These are phyloP conservation scores for Laspeyria flexula DNA, from an alignment of 2,888 invertebrate species.

Conservation along the genomic window DNA sequence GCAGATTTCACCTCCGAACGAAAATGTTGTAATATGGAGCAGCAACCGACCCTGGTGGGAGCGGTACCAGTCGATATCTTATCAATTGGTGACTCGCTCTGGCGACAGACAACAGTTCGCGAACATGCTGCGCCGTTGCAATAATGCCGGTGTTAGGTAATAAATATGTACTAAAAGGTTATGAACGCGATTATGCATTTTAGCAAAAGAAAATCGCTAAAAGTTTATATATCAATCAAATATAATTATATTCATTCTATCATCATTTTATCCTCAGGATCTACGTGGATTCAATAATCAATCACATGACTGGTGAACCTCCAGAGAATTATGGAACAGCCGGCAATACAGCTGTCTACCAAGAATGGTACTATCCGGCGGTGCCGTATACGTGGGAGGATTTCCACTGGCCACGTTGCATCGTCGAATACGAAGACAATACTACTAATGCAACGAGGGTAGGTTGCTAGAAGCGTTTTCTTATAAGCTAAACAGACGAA, in stretches of 20 bases:
- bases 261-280: no score
- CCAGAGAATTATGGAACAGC: conserved; percentile 86
- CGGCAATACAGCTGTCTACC: conserved; percentile 85
- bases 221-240: no score
- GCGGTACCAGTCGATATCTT: conserved; percentile 93
- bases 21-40: conserved; percentile 81
- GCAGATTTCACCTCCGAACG: conserved; percentile 86
- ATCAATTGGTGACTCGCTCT: conserved; percentile 89
- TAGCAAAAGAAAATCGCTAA: no score
- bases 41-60: conserved; percentile 92
- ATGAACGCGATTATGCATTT: no score
- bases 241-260: no score
- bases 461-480: no score
- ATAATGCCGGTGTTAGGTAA: conserved; percentile 90
- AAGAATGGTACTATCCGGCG: conserved; percentile 83
- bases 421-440: conserved; percentile 89
- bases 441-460: conserved; percentile 86
- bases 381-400: conserved; percentile 88
- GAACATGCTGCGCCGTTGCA: conserved; percentile 91
- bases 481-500: no score
- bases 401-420: conserved; percentile 88
- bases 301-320: conserved; percentile 91
- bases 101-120: conserved; percentile 89
- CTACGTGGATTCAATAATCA: conserved; percentile 93
- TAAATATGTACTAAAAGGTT: no score